Conservation (phyloP, 2,797 vertebrate genomes). For the Micrastur ruficollis region DNA sequence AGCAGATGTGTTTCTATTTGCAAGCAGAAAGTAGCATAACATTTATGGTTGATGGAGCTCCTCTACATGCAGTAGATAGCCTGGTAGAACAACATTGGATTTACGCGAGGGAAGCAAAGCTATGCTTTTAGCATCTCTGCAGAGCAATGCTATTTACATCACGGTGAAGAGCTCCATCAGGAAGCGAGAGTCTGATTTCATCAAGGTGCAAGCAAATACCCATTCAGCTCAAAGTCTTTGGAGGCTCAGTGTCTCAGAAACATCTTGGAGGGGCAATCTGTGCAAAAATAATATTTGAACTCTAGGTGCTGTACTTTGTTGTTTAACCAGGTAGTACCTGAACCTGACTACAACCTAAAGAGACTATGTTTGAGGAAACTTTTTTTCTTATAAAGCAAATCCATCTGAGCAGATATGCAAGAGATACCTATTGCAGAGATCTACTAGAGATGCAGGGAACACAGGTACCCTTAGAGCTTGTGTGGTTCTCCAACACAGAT, state of each 20-base stretch:
- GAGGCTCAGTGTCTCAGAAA: not conserved
- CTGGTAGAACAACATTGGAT: not conserved
- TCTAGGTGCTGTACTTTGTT: not conserved
- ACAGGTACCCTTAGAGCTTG: not conserved
- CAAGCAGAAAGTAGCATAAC: not conserved
- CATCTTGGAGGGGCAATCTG: not conserved
- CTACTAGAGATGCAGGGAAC: not conserved
- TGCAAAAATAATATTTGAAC: not conserved
- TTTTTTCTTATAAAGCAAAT: not conserved
- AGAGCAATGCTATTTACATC: not conserved
- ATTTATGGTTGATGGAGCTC: not conserved
- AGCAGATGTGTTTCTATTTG: constrained; percentile 15
- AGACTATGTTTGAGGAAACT: not conserved
- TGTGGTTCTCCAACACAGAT: not conserved
- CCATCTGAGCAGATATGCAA: not conserved
- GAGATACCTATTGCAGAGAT: not conserved
- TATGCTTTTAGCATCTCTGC: not conserved
- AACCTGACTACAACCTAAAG: not conserved
- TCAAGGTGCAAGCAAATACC: not conserved
- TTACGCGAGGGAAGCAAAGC: not conserved
- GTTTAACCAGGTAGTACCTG: not conserved
- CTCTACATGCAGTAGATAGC: not conserved
- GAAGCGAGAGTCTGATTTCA: not conserved
- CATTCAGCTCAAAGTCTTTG: not conserved
- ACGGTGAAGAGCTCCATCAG: not conserved